These are phyloP conservation scores for Eurosta solidaginis DNA, from an alignment of 1,140 invertebrate genomes.

Conservation along the genomic window DNA sequence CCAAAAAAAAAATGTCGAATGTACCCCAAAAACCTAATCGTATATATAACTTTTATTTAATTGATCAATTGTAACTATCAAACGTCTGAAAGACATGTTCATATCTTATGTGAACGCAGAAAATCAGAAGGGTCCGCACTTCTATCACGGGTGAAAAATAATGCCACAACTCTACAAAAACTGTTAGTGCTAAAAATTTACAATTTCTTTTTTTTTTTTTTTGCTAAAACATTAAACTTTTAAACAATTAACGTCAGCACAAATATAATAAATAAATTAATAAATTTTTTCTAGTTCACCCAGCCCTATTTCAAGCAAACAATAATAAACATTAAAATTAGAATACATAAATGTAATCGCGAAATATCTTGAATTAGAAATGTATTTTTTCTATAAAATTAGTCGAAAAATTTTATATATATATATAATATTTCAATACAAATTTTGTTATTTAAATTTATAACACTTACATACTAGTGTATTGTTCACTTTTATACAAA, in stretches of 20 bases:
- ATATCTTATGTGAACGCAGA: slow-evolving; percentile 18
- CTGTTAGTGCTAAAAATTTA: slow-evolving; percentile 20
- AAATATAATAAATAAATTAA: neutral
- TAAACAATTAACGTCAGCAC: neutral
- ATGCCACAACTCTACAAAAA: slow-evolving; percentile 14
- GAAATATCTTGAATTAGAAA: neutral
- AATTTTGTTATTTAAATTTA: neutral
- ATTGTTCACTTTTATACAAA: neutral
- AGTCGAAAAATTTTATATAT: neutral
- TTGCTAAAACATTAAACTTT: neutral
- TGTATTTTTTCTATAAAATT: neutral
- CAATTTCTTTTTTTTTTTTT: neutral
- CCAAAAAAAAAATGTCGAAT: neutral
- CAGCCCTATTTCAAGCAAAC: neutral
- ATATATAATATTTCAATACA: no score
- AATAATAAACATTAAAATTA: neutral
- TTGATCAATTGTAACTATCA: slow-evolving; percentile 20
- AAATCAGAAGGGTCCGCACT: slow-evolving; percentile 21
- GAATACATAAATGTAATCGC: neutral
- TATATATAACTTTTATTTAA: slow-evolving; percentile 8
- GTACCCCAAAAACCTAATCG: neutral
- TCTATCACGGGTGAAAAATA: slow-evolving; percentile 1
- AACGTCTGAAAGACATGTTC: slow-evolving; percentile 8
- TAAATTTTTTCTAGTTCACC: neutral
- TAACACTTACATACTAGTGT: neutral